Percentiles rank a stretch among this genome's conserved stretches.
phyloP scores from a whole-genome alignment of 2,113 vertebrate genomes.

The Tringa solitaria region DNA sequence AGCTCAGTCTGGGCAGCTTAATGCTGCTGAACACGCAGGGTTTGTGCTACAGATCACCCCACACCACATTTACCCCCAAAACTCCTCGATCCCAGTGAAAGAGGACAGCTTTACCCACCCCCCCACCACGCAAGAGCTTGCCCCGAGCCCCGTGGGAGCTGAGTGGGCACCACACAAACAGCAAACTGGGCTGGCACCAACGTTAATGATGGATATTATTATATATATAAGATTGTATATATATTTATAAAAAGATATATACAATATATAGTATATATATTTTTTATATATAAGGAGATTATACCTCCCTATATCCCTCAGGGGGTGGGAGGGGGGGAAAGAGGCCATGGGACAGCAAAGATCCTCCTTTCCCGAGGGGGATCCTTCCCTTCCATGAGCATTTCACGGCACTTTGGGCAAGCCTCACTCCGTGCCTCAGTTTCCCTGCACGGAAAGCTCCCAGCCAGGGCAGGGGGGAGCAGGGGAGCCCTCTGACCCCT shows the following conservation, averaged over 20 bases:
- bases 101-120: too few species aligned
- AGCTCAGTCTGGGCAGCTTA: not conserved
- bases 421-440: not conserved
- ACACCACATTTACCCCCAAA: accelerated
- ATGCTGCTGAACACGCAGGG: accelerated
- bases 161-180: accelerated
- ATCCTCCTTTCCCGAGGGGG: not conserved
- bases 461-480: not conserved
- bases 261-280: too few species aligned
- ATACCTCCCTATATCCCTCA: not conserved
- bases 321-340: not conserved
- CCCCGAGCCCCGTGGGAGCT: not conserved
- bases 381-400: not conserved
- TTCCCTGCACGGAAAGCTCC: not conserved
- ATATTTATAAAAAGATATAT: too few species aligned
- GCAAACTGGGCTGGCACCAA: accelerated
- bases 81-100: accelerated
- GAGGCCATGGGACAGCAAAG: not conserved
- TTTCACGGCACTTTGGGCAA: not conserved
- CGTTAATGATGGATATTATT: accelerated
- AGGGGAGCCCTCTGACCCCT: not conserved
- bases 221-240: too few species aligned
- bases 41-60: not conserved
- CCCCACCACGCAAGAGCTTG: not conserved
- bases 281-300: too few species aligned